Evolutionary conservation across 2,797 vertebrate species (phyloP), one percentile per base, ranked within the genome.

Genomic region (Oreochromis mossambicus): DNA sequence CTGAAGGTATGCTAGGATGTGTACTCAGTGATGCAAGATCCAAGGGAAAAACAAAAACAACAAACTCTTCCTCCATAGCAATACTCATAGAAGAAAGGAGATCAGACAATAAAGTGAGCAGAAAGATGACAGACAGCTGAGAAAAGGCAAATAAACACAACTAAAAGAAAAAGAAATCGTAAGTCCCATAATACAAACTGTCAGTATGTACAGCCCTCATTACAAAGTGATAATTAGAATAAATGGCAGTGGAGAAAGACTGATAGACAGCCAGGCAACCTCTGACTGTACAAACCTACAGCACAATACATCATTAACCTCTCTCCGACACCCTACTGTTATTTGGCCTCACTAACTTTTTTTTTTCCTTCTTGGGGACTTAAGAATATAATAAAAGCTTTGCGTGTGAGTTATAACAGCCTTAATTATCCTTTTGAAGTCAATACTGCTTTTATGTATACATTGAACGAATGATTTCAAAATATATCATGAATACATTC

Each of bases 251-350:
- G 21, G 48, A 83, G 51, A 83, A 63, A 51, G 36, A 52, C 77
- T 21, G 48, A 26, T 32, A 24, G 34, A 55, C 32, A 61, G 17
- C 26, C 50, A 68, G 32, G 19, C 80, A 34, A 21, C 24, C 56
- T 68, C 75, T 70, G 36, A 78, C 80, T 80, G 48, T 80, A 80
- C 73, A 9, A 79, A 77, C 54, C 51, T 78, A 48, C 21, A 43
- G 79, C 79, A 82, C 48, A 79, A 83, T 32, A 58, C 81, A 68
- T 87, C 85, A 61, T 86, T 86, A 85, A 76, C 79, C 68, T 78
- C 77, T 24, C 50, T 66, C 87, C 17, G 17, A 73, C 7, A 9
- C 15, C 32, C 46, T 13, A 24, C 81, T 46, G 83, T 81, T 43
- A 75, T 82, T 79, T 58, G 63, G 79, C 79, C 85, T 58, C 24